Conservation (phyloP, 2,113 vertebrate species). For the Muscicapa adusta region DNA sequence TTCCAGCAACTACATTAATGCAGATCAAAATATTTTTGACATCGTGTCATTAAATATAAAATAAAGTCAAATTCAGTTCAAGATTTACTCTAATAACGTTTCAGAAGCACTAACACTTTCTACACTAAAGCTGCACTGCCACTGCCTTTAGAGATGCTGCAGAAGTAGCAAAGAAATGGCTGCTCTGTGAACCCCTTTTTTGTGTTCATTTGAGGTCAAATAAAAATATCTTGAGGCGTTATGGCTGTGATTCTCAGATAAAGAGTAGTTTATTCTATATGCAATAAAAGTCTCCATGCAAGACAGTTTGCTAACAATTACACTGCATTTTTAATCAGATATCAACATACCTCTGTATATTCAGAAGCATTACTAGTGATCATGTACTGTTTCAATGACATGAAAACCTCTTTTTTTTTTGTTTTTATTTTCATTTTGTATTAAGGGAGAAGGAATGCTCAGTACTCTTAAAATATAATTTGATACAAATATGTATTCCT, state of each 20-base stretch:
- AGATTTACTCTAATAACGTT: slow-evolving; percentile 7
- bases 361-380: background rate
- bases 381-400: background rate
- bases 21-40: background rate
- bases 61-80: background rate
- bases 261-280: background rate
- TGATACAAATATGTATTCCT: background rate
- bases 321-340: background rate
- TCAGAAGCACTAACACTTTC: background rate
- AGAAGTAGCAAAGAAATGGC: slow-evolving; percentile 2
- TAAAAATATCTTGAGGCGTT: background rate
- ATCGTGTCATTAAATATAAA: slow-evolving; percentile 8
- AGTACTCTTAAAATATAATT: background rate
- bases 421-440: background rate
- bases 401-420: background rate
- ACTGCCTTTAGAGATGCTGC: background rate
- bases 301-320: background rate
- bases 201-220: background rate
- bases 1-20: background rate
- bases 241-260: background rate
- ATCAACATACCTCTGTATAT: background rate
- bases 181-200: background rate
- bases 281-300: background rate
- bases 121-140: background rate
- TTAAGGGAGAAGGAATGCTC: background rate